Evolutionary conservation across 2,797 vertebrate genomes (phyloP), one percentile per base, ranked within the genome.

Genomic region (Pangasius mekongensis): DNA sequence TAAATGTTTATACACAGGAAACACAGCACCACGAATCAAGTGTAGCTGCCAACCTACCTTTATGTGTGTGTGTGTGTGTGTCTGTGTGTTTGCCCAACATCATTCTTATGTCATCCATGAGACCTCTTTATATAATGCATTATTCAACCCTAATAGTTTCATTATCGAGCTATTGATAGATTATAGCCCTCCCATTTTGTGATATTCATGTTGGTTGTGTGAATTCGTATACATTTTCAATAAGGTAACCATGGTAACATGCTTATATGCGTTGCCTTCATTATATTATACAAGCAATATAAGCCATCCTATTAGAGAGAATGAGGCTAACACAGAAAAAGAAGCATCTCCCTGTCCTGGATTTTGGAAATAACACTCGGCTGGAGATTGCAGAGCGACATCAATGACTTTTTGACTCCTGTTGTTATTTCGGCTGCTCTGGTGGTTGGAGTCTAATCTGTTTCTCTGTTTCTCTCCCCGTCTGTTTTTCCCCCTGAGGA

Each of bases 381-480:
- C 56, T 74, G 24, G 56, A 74, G 86, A 24, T 82, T 5, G 14
- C 62, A 43, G 30, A 67, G 30, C 4, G 20, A 64, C 77, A 62
- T 87, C n/a, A 58, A 87, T 58, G 60, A 74, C 81, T 87, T 87
- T 83, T 87, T 62, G 54, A 54, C 47, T 80, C 62, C 73, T 30
- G 60, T 67, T 69, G 87, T 69, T 88, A 78, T 85, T 87, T 64
- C 24, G 36, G 66, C 80, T 43, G 27, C 67, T 77, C 47, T 49
- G 62, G 43, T 71, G 49, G 85, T 54, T 80, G 67, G 71, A 76
- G 39, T 18, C 69, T 88, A 54, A 56, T 73, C 39, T 86, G 39
- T 85, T 67, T 58, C 84, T 80, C 64, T 85, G 20, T 85, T 69
- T 88, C 22, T 30, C 18, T 69, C 52, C 20, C 33, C 39, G n/a